Base-by-base conservation (phyloP, 2,113 vertebrate genomes). In the Oostethus manadensis region DNA sequence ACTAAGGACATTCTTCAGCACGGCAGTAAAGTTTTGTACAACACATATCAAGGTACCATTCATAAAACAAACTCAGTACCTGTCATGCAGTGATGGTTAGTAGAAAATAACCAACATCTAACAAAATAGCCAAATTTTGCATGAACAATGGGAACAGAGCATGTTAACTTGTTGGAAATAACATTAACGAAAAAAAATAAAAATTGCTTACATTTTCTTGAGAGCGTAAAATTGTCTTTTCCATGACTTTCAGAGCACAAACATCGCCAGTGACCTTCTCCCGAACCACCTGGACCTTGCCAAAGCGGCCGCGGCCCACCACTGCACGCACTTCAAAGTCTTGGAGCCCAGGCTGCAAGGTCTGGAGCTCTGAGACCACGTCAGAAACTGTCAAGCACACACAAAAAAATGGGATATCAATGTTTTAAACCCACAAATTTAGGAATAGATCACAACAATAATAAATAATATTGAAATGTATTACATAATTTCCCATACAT, bases 181-280 rank as follows among this genome's bases (percentile, higher is more conserved):
- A 35, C 3, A 38, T 14, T 13, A 2, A 10, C 18, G 13, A 10
- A 29, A 26, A 29, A n/a, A 9, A 29, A n/a, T n/a, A 18, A 8
- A 8, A 10, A 22, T 57, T 47, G 55, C 79, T 87, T 92, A 98
- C 96, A 6, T 95, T 90, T 65, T 95, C 90, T 76, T 92, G 88
- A 0, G 83, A 77, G 64, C 91, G 58, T 76, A 98, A 78, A 51
- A 87, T 74, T 50, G 78, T 75, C 82, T 99, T 99, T 67, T 90
- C 92, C 93, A 95, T 97, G 77, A 95, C 86, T 85, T 99, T 99
- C 89, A 99, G 93, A 33, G 96, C 97, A 69, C 92, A 98, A 38
- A 97, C 80, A 40, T 97, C 92, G 26, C 95, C 94, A 0, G 93
- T 95, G 2, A 86, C 81, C 69, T 87, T 94, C 84, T 99, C 97